These are phyloP conservation scores for Agrochola macilenta DNA, from an alignment of 2,888 invertebrate genomes.

Conservation along the genomic window DNA sequence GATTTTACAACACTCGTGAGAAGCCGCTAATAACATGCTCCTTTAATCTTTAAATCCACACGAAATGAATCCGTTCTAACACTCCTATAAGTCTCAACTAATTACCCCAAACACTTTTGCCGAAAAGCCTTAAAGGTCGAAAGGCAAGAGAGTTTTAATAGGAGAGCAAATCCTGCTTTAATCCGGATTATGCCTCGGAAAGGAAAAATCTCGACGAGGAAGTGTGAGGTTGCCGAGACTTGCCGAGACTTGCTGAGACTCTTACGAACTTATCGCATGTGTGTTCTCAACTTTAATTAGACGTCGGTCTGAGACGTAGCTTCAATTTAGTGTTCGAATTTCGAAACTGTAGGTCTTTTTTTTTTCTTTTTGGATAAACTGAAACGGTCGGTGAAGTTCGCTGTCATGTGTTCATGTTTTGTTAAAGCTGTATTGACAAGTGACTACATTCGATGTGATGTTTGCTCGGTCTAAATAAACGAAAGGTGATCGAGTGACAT, in stretches of 20 bases:
- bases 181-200: constrained; percentile 61
- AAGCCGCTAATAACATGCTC: constrained; percentile 36
- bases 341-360: constrained; percentile 3
- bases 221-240: constrained; percentile 55
- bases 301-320: constrained; percentile 39
- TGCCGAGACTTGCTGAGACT: constrained; percentile 18
- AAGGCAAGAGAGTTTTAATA: constrained; percentile 73
- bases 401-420: constrained; percentile 20
- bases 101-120: constrained; percentile 60
- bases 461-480: constrained; percentile 33
- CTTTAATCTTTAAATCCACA: constrained; percentile 34
- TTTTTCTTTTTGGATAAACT: constrained; percentile 5
- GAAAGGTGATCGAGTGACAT: constrained; percentile 27
- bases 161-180: constrained; percentile 70
- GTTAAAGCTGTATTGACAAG: constrained; percentile 33
- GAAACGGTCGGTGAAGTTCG: constrained; percentile 1
- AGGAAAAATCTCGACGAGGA: constrained; percentile 56
- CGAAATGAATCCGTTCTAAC: constrained; percentile 46
- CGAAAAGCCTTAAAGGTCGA: constrained; percentile 68
- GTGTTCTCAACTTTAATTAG: constrained; percentile 64
- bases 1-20: constrained; percentile 28
- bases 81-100: constrained; percentile 55
- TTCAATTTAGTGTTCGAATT: constrained; percentile 38
- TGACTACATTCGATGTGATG: constrained; percentile 20
- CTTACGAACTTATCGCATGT: constrained; percentile 57